phyloP scores from a whole-genome alignment of 2,113 vertebrate genomes.

The Elachura formosa region DNA sequence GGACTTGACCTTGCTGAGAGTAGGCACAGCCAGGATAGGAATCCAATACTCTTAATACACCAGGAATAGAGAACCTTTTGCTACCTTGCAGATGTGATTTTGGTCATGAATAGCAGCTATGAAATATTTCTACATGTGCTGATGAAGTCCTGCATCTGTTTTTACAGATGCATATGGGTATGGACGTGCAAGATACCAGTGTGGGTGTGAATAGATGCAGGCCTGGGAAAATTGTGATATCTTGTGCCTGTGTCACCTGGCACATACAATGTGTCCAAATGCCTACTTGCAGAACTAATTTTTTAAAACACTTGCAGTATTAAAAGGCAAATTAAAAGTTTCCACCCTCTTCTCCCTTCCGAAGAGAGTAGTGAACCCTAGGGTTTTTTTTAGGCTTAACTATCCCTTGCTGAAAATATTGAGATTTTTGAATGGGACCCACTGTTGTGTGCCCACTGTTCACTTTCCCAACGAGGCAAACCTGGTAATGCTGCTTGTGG shows the following conservation, averaged over 20 bases:
- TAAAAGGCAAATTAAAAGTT: background rate
- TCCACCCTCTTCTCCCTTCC: background rate
- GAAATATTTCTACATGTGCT: background rate
- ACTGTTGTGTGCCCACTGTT: background rate
- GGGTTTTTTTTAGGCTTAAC: background rate
- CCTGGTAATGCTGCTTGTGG: background rate
- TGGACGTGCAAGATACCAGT: slow-evolving; percentile 15
- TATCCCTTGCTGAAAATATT: background rate
- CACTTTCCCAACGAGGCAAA: background rate
- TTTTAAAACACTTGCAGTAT: no score
- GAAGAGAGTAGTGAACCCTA: background rate
- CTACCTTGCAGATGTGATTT: background rate
- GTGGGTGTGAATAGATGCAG: slow-evolving; percentile 9
- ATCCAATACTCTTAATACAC: background rate
- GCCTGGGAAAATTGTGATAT: slow-evolving; percentile 10
- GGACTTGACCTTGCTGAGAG: background rate
- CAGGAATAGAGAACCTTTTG: background rate
- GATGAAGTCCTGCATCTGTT: background rate
- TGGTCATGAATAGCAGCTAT: background rate
- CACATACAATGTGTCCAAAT: background rate
- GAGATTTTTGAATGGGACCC: background rate
- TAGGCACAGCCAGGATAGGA: background rate
- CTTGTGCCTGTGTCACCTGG: background rate
- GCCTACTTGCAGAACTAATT: background rate
- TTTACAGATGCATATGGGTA: background rate